These are phyloP conservation scores for Lycorma delicatula DNA, from an alignment of 1,140 invertebrate species.

Conservation along the genomic window DNA sequence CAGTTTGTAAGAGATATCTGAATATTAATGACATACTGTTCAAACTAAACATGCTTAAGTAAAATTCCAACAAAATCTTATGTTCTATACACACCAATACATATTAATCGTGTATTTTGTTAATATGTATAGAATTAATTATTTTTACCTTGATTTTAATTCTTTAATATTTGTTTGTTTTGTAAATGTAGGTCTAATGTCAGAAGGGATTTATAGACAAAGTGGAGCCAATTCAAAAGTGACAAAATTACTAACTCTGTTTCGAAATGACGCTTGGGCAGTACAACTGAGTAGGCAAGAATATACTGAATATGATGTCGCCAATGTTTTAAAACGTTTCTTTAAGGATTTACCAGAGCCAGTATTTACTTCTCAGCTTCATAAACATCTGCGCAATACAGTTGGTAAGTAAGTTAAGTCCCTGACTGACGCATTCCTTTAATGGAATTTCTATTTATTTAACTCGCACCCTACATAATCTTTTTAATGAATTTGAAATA, in stretches of 20 bases:
- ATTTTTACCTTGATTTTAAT: no score
- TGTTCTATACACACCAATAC: no score
- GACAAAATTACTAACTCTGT: constrained; percentile 58
- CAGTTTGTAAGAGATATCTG: no score
- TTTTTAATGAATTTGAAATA: no score
- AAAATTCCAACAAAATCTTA: no score
- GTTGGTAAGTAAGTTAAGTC: constrained; percentile 16
- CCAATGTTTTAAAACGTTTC: constrained; percentile 74
- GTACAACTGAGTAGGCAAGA: constrained; percentile 64
- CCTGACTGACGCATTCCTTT: no score
- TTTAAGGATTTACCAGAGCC: constrained; percentile 70
- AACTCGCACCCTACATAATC: no score
- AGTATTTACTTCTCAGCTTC: constrained; percentile 48
- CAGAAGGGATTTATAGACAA: constrained; percentile 77
- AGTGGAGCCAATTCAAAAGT: constrained; percentile 69
- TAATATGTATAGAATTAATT: no score
- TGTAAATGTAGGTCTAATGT: constrained; percentile 59
- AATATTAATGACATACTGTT: no score
- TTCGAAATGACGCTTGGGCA: constrained; percentile 71
- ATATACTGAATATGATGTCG: constrained; percentile 78
- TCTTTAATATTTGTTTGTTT: constrained; percentile 9
- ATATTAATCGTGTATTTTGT: no score
- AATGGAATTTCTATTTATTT: no score
- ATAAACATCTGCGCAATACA: constrained; percentile 42
- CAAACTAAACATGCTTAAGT: no score